These are phyloP conservation scores for Meloidogyne exigua DNA, from an alignment of 1,140 invertebrate species.

Conservation along the genomic window DNA sequence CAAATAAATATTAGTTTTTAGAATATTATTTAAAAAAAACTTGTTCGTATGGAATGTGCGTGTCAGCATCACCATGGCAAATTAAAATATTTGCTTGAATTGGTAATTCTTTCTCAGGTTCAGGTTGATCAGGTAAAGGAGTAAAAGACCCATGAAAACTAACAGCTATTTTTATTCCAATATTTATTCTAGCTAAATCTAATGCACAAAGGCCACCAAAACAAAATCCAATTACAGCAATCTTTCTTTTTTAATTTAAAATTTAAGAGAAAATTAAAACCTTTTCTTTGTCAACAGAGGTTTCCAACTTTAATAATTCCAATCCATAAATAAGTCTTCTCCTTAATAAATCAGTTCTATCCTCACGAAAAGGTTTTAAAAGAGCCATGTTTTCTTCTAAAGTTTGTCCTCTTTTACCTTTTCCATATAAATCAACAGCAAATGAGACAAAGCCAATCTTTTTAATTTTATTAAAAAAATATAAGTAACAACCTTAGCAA, in stretches of 20 bases:
- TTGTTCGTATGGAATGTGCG: slow-evolving; percentile 30
- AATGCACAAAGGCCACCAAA: slow-evolving; percentile 58
- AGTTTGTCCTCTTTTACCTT: slow-evolving; percentile 36
- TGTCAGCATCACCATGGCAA: slow-evolving; percentile 56
- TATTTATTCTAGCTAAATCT: slow-evolving; percentile 51
- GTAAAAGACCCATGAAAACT: slow-evolving; percentile 54
- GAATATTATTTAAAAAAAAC: slow-evolving; percentile 7
- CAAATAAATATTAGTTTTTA: not conserved
- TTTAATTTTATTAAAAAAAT: slow-evolving; percentile 17
- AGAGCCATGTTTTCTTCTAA: slow-evolving; percentile 42
- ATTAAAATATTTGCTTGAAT: slow-evolving; percentile 46
- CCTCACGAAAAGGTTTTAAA: slow-evolving; percentile 40
- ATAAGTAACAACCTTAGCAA: slow-evolving; percentile 9
- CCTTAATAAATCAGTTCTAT: slow-evolving; percentile 34
- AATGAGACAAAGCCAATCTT: slow-evolving; percentile 55
- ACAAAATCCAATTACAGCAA: slow-evolving; percentile 56
- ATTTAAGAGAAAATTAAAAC: slow-evolving; percentile 25
- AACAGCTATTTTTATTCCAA: slow-evolving; percentile 48
- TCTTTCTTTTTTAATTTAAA: slow-evolving; percentile 33
- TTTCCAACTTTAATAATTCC: slow-evolving; percentile 39
- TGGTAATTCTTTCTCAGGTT: slow-evolving; percentile 33
- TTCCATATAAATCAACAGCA: slow-evolving; percentile 52
- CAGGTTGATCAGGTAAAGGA: slow-evolving; percentile 38
- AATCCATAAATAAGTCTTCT: slow-evolving; percentile 41
- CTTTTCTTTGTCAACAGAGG: slow-evolving; percentile 43